A percentile compares a stretch with the other conserved stretches of the same genome.
These are phyloP conservation scores for Pseudomyrmex concolor DNA, from an alignment of 1,140 invertebrate species.

Conservation along the genomic window DNA sequence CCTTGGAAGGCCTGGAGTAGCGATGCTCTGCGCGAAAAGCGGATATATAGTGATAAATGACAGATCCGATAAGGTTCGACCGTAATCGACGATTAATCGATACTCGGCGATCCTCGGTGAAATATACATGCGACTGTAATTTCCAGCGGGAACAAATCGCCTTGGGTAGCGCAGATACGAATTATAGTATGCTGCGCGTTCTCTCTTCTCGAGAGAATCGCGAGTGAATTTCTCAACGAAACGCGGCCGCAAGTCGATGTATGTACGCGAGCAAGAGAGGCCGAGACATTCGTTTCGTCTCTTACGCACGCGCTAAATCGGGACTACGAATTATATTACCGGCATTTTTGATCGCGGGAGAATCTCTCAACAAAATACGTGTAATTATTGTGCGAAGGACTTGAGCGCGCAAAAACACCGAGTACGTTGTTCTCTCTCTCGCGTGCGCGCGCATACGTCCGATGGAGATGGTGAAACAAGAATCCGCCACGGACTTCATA, in stretches of 20 bases:
- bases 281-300: constrained; percentile 8
- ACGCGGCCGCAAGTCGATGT: constrained; percentile 3
- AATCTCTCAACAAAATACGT: constrained; percentile 59
- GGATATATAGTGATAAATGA: constrained; percentile 56
- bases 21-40: constrained; percentile 40
- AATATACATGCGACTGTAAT: constrained; percentile 60
- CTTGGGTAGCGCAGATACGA: constrained; percentile 54
- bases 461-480: constrained; percentile 52
- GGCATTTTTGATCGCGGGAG: constrained; percentile 51
- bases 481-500: constrained; percentile 60
- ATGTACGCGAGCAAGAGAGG: not conserved
- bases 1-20: constrained; percentile 44
- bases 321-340: constrained; percentile 57
- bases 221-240: constrained; percentile 55
- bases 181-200: constrained; percentile 49
- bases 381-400: constrained; percentile 58
- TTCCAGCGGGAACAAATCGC: constrained; percentile 63
- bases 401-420: constrained; percentile 16
- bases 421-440: not conserved
- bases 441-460: not conserved
- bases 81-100: constrained; percentile 57
- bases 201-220: constrained; percentile 8
- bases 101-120: constrained; percentile 59
- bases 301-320: constrained; percentile 47
- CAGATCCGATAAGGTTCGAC: constrained; percentile 55